Conservation (phyloP, 2,888 invertebrate genomes). For the Drosophila crucigera region DNA sequence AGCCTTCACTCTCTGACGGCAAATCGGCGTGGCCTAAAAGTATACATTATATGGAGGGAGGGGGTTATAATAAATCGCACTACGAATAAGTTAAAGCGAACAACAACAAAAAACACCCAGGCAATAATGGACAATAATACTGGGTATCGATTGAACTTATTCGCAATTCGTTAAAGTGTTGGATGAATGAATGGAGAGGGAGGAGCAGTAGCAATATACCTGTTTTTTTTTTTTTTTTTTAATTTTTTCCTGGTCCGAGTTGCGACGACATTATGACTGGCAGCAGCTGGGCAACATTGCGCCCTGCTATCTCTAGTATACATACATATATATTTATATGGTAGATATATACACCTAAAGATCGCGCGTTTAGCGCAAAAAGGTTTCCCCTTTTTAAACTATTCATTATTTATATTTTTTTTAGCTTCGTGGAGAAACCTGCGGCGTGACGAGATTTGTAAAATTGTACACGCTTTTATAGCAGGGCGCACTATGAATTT, state of each 20-base stretch:
- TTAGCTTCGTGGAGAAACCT: conserved; percentile 71
- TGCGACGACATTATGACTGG: conserved; percentile 13
- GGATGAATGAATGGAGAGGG: neutral
- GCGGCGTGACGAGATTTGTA: conserved; percentile 67
- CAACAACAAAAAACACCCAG: neutral
- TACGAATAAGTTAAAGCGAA: conserved; percentile 5
- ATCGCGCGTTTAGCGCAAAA: conserved; percentile 50
- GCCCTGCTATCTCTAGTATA: conserved; percentile 62
- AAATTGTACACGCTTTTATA: conserved; percentile 59
- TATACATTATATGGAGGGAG: no score
- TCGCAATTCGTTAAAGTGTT: neutral
- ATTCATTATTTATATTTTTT: neutral
- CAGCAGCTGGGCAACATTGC: conserved; percentile 29
- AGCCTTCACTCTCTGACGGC: conserved; percentile 82
- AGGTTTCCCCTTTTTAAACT: conserved; percentile 52
- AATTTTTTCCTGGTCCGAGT: conserved; percentile 50
- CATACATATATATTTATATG: neutral
- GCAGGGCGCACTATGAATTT: conserved; percentile 84
- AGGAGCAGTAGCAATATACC: conserved; percentile 20
- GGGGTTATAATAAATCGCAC: neutral
- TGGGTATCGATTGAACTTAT: conserved; percentile 1
- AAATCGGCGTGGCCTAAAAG: conserved; percentile 83
- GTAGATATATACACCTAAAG: neutral
- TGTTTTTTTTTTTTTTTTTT: conserved; percentile 2
- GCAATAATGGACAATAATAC: neutral